Conservation (phyloP, 2,888 invertebrate genomes). For the Leptinotarsa peninsularis region DNA sequence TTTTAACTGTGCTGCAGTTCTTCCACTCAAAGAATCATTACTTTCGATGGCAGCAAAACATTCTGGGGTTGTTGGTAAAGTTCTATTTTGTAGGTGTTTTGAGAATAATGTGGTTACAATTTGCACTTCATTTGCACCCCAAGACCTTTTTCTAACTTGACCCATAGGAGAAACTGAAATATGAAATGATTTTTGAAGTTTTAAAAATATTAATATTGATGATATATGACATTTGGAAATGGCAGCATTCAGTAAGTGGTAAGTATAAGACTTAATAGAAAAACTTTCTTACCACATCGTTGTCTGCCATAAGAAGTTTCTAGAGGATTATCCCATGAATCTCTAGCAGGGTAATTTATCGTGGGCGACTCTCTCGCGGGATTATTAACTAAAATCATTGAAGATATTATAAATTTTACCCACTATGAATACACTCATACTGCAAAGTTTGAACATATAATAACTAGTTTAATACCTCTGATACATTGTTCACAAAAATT, state of each 20-base stretch:
- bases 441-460: not conserved
- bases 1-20: not conserved
- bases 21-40: not conserved
- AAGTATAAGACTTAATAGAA: too few relatives aligned
- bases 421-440: not conserved
- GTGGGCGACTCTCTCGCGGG: not conserved
- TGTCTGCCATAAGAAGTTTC: conserved; percentile 9
- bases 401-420: not conserved
- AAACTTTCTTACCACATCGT: conserved; percentile 20
- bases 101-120: not conserved
- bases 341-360: not conserved
- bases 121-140: not conserved
- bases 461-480: not conserved
- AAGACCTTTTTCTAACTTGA: not conserved
- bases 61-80: not conserved
- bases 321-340: conserved; percentile 17
- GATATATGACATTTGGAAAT: not conserved
- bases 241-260: not conserved
- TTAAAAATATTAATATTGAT: not conserved
- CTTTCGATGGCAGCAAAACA: not conserved
- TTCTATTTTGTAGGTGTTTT: not conserved
- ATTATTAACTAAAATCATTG: not conserved
- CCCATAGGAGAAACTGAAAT: not conserved
- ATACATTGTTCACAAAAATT: not conserved
- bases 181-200: not conserved